Evolutionary conservation across 2,113 vertebrate species (phyloP).

Genomic region (Hypomesus transpacificus): DNA sequence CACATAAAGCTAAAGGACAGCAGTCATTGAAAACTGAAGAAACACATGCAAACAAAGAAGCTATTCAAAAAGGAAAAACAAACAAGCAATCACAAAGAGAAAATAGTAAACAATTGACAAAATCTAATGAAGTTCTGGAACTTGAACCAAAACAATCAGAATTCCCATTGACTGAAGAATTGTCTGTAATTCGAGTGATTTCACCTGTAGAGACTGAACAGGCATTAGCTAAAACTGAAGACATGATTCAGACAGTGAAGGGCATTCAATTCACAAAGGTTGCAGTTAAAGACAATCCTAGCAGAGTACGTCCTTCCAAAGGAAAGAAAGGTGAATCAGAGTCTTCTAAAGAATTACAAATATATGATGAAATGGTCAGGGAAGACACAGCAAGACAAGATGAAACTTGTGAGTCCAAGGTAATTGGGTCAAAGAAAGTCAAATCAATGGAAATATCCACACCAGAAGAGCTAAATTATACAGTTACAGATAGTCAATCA

Average conservation of each 20-base stretch:
- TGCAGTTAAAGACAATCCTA: constrained; percentile 6
- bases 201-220: neutral
- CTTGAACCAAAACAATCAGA: neutral
- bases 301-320: neutral
- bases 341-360: neutral
- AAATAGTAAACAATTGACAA: too few species aligned
- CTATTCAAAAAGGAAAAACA: too few species aligned
- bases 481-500: constrained; percentile 1
- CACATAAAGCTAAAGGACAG: neutral
- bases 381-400: neutral
- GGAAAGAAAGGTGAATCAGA: neutral
- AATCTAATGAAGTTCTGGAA: neutral
- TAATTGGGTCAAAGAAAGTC: constrained; percentile 1
- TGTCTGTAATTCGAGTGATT: constrained; percentile 12
- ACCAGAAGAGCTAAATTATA: neutral
- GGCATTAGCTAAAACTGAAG: neutral
- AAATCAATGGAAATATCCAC: neutral
- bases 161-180: neutral
- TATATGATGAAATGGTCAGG: neutral
- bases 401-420: neutral
- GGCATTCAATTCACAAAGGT: neutral
- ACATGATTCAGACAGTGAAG: neutral
- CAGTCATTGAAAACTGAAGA: neutral
- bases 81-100: too few species aligned
- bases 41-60: neutral